Conservation (phyloP, 2,113 vertebrate genomes). For the Xiphophorus hellerii region DNA sequence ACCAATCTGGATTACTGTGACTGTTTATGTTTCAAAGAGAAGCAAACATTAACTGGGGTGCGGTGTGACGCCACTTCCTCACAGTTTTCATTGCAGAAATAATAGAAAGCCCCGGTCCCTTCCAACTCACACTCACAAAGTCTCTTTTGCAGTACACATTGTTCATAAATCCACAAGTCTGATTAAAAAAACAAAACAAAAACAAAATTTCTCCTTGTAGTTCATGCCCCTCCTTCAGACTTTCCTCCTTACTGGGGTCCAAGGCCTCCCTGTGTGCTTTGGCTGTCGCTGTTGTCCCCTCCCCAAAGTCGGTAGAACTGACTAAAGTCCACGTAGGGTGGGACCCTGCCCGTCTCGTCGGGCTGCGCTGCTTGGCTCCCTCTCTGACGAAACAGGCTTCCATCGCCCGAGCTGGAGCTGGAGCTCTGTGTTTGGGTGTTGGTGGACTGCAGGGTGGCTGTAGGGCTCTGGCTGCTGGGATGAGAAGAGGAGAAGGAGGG, state of each 20-base stretch:
- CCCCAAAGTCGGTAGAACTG: slow-evolving; percentile 96
- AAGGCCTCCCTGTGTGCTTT: slow-evolving; percentile 61
- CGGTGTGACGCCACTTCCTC: not conserved
- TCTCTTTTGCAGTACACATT: slow-evolving; percentile 20
- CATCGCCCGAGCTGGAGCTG: slow-evolving; percentile 97
- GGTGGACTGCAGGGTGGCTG: slow-evolving; percentile 94
- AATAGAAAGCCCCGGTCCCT: slow-evolving; percentile 1
- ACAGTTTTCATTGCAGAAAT: slow-evolving; percentile 8
- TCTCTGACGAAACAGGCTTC: slow-evolving; percentile 93
- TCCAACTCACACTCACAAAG: slow-evolving; percentile 9
- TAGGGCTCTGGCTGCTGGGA: slow-evolving; percentile 90
- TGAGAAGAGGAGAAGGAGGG: slow-evolving; percentile 19
- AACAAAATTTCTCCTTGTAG: slow-evolving; percentile 14
- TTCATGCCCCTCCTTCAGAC: not conserved
- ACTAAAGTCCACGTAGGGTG: slow-evolving; percentile 96
- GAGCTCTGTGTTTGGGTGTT: slow-evolving; percentile 96
- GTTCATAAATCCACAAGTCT: not conserved
- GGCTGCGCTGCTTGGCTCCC: slow-evolving; percentile 91
- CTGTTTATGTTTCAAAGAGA: slow-evolving; percentile 14
- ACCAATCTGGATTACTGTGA: slow-evolving; percentile 34
- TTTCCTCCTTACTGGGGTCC: slow-evolving; percentile 63
- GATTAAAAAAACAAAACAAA: not conserved
- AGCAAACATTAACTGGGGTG: not conserved
- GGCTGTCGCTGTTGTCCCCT: slow-evolving; percentile 86
- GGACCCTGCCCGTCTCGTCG: slow-evolving; percentile 92